Base-by-base conservation (phyloP, 2,797 vertebrate species). In the Sebastes flavidus region DNA sequence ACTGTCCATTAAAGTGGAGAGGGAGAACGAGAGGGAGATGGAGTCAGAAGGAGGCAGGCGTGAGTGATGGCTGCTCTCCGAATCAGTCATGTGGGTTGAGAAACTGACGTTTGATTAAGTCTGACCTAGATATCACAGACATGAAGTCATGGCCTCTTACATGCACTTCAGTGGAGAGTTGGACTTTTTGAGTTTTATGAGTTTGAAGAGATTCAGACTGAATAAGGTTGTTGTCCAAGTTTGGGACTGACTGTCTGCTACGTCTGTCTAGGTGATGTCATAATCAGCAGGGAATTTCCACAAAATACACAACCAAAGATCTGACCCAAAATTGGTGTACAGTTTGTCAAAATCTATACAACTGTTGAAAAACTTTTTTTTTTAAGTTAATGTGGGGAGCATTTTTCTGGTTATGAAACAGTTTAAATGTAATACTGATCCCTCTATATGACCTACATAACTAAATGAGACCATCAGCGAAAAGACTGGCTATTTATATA, bases 71-170 rank as follows among this genome's bases (percentile, higher is more conserved):
- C 88, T 86, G 91, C 82, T 87, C 84, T 80, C 78, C 76, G 72
- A 90, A 90, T 91, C 88, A 88, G 88, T 93, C 91, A 94, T 91
- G 88, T 87, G 84, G 46, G 82, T 75, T 78, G 72, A 81, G 80
- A 88, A 85, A 77, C 76, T 91, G 91, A 89, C 87, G n/a, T 92
- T 90, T 92, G 91, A 95, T 94, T 93, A 93, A 92, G 90, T 89
- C 90, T 94, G 93, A 94, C 94, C 94, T 77, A 93, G 88, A 94
- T 94, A 87, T 81, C 73, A 52, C 71, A 88, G 89, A 87, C 81
- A 83, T 62, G 74, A 81, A 87, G 82, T 86, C 86, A 54, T 59
- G 72, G 86, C 78, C 82, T 84, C 84, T 80, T 67, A 75, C 72
- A 36, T 66, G 70, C 79, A 83, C 88, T 88, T 82, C 74, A 81